Evolutionary conservation across 1,140 invertebrate genomes (phyloP), one percentile per base, ranked within the genome.

Genomic region (Nasonia longicornis): DNA sequence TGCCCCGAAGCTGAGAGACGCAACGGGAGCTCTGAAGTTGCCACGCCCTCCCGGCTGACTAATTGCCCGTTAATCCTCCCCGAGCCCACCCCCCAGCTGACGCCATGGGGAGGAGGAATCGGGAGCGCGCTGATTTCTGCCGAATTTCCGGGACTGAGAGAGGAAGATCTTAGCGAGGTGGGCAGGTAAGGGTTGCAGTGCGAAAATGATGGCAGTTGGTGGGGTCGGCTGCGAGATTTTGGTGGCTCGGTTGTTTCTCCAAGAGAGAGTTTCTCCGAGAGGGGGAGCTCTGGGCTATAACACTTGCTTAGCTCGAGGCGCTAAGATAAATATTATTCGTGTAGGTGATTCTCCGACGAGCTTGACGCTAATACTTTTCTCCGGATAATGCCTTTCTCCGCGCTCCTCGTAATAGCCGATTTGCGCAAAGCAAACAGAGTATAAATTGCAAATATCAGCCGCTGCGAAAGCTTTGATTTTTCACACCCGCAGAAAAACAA

Each of bases 31-130:
- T 7, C 8, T 2, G 16, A 63, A 20, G 35, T 66, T 64, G 64
- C 38, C 76, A 63, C 35, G 42, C 73, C 79, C 52, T 76, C 42
- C 52, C 45, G 63, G 7, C 71, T 12, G 42, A 31, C 77, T 77
- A 80, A 80, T 80, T 80, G 79, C 58, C 74, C 67, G 80, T 58
- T 82, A 67, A 77, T 72, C 67, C 76, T 73, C n/a, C 11, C n/a
- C 72, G 76, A 35, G 74, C 35, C 26, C 48, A 45, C 35, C 69
- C 20, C 70, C 70, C 58, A 26, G 22, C 22, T 67, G 64, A 26
- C 52, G 52, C 52, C 4, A 20, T 20, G 4, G 52, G 52, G 16
- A 58, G 26, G 42, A 70, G 69, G 69, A 70, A 78, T 78, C 45
- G 26, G 42, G 26, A 77, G 38, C 38, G 35, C 12, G 11, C 26